Percentiles rank a stretch among this genome's conserved stretches.
phyloP scores from a whole-genome alignment of 2,113 vertebrate species.

The Malurus elegans region DNA sequence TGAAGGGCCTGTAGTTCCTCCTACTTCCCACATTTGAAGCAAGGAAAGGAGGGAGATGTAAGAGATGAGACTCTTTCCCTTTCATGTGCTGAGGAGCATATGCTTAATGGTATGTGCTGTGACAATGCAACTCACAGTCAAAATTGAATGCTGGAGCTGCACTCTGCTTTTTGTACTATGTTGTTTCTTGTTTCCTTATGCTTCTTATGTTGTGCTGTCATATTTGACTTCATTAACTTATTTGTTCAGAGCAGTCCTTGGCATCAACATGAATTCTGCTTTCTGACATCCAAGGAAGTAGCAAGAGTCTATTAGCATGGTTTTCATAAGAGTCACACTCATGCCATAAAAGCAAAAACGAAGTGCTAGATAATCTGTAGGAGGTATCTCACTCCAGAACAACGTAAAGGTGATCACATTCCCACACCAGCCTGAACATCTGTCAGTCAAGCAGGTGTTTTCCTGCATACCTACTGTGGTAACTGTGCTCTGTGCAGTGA shows the following conservation, averaged over 20 bases:
- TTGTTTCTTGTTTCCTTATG: neutral
- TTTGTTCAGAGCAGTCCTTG: neutral
- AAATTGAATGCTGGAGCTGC: neutral
- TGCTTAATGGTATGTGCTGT: neutral
- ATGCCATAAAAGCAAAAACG: neutral
- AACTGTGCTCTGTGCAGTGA: neutral
- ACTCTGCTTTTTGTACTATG: neutral
- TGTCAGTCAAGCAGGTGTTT: slow-evolving; percentile 18
- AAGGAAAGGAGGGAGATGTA: neutral
- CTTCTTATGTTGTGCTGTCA: slow-evolving; percentile 1
- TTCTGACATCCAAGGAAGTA: neutral
- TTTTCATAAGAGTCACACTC: neutral
- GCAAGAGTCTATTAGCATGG: neutral
- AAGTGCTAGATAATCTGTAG: neutral
- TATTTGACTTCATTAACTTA: slow-evolving; percentile 36
- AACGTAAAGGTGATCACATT: neutral
- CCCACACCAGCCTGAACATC: neutral
- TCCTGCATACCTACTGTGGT: neutral
- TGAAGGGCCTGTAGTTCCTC: neutral
- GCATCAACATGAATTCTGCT: neutral
- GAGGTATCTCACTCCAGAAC: neutral
- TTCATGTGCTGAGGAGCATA: neutral
- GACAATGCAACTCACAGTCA: neutral
- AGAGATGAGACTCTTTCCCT: neutral
- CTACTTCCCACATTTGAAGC: neutral